Conservation (phyloP, 35 echinoderm and acorn worm species). For the Patiria miniata region DNA sequence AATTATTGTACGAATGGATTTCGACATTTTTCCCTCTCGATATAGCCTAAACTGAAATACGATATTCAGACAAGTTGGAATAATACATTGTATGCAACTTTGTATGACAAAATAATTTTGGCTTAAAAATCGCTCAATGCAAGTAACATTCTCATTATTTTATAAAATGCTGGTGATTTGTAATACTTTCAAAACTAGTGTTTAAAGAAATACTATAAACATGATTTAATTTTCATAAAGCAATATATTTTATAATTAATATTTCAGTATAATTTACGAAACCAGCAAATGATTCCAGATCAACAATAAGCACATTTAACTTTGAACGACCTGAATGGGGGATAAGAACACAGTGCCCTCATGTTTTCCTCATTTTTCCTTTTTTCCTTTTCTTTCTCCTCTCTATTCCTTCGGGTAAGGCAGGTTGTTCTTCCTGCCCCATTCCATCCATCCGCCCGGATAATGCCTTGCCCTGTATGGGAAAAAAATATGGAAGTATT, state of each 20-base stretch:
- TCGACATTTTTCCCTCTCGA: neutral
- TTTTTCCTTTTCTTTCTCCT: neutral
- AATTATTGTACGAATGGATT: neutral
- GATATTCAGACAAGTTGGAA: no score
- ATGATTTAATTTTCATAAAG: no score
- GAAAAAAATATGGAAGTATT: neutral
- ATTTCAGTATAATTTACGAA: no score
- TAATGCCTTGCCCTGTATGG: neutral
- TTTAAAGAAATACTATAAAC: neutral
- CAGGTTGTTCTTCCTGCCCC: constrained; percentile 4
- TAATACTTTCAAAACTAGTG: neutral
- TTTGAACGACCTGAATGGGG: no score
- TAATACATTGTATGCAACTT: neutral
- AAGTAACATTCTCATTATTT: neutral
- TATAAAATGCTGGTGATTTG: neutral
- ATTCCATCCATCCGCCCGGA: constrained; percentile 8
- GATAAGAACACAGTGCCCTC: no score
- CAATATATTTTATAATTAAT: no score
- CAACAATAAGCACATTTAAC: no score
- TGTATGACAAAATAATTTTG: neutral
- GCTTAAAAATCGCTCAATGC: neutral
- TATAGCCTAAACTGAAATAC: no score
- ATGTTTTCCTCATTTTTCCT: no score
- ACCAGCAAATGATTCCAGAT: no score
- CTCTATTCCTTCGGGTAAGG: constrained; percentile 9